phyloP scores from a whole-genome alignment of 2,113 vertebrate genomes.

The Pterocles orientalis region DNA sequence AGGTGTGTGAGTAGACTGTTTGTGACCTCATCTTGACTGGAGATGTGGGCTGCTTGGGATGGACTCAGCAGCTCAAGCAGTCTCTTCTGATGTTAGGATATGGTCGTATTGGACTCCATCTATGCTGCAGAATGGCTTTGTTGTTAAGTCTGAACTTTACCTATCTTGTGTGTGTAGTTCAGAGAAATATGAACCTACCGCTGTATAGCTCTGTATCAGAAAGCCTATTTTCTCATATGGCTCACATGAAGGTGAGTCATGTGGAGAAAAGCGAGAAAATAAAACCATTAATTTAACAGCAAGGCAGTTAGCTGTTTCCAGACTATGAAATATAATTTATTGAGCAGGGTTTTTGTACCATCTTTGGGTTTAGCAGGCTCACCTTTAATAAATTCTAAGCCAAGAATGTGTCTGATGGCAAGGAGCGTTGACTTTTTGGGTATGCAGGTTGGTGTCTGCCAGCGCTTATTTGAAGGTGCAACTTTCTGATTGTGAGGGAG shows the following conservation, averaged over 20 bases:
- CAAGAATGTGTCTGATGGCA: not conserved
- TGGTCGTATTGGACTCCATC: not conserved
- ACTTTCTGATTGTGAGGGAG: not conserved
- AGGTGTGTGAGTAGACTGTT: no score
- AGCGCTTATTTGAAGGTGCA: not conserved
- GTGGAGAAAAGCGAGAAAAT: not conserved
- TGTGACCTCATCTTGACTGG: not conserved
- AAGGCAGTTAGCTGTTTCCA: not conserved
- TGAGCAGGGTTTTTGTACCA: not conserved
- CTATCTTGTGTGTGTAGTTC: not conserved
- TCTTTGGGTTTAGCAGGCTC: not conserved
- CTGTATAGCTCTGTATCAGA: not conserved
- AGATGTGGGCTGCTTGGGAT: not conserved
- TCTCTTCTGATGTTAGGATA: not conserved
- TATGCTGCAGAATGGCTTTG: not conserved
- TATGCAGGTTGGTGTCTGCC: not conserved
- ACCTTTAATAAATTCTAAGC: not conserved
- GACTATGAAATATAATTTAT: not conserved
- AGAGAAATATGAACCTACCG: not conserved
- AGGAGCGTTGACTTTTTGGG: not conserved
- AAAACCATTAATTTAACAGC: not conserved
- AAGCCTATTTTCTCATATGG: not conserved
- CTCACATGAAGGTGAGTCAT: not conserved
- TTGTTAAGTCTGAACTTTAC: not conserved
- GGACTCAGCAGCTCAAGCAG: not conserved